Conservation (phyloP, 1,140 invertebrate genomes). For the Diuraphis noxia region DNA sequence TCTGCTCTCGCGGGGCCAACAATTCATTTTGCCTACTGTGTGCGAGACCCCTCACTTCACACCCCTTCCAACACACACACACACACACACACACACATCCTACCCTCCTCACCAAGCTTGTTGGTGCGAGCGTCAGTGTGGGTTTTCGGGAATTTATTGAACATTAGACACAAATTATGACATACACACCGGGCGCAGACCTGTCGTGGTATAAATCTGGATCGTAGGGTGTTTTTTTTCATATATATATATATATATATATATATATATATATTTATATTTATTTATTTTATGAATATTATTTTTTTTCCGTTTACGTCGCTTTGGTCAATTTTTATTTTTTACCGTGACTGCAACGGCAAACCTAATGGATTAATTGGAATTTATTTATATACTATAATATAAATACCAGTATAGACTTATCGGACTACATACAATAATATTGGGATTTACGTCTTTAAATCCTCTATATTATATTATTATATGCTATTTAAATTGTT, state of each 20-base stretch:
- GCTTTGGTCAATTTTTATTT: not conserved
- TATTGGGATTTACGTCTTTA: not conserved
- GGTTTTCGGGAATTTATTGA: constrained; percentile 39
- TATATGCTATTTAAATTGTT: not conserved
- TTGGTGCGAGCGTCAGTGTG: not conserved
- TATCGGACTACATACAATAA: no score
- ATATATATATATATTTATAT: not conserved
- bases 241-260: not conserved
- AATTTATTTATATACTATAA: not conserved
- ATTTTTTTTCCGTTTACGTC: not conserved
- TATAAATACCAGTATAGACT: no score
- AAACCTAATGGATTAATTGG: not conserved
- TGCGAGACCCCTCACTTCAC: not conserved
- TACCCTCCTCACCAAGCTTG: not conserved
- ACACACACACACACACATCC: not conserved
- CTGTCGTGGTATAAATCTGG: constrained; percentile 40
- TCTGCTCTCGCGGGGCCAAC: constrained; percentile 38
- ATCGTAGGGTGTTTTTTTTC: constrained; percentile 23
- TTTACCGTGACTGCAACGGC: not conserved
- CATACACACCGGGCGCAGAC: constrained; percentile 11
- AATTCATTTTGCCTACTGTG: constrained; percentile 46
- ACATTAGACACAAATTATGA: constrained; percentile 51
- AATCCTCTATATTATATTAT: not conserved
- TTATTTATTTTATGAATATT: not conserved
- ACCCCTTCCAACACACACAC: not conserved